phyloP scores from a whole-genome alignment of 2,888 invertebrate species.

The Sarcophaga rosellei region DNA sequence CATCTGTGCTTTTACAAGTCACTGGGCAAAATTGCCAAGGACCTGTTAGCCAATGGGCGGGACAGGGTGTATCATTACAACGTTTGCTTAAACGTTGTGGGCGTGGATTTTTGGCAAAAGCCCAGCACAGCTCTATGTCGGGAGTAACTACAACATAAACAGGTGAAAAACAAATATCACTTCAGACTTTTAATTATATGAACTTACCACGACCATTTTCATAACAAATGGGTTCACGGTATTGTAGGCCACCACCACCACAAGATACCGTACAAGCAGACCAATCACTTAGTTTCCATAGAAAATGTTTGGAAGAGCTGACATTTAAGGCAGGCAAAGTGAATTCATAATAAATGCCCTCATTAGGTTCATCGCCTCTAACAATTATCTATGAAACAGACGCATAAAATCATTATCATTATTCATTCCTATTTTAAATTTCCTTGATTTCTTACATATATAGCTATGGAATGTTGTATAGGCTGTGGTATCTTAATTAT shows the following conservation, averaged over 20 bases:
- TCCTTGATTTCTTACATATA: conserved; percentile 85
- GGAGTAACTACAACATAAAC: conserved; percentile 82
- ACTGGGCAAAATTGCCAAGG: conserved; percentile 92
- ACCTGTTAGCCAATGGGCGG: conserved; percentile 93
- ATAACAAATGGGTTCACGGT: conserved; percentile 82
- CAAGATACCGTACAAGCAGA: conserved; percentile 89
- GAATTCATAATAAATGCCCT: conserved; percentile 92
- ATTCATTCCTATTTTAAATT: not conserved
- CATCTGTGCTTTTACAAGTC: conserved; percentile 83
- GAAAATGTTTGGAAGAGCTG: conserved; percentile 84
- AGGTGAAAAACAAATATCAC: not conserved
- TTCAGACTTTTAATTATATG: not conserved
- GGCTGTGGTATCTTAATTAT: conserved; percentile 91
- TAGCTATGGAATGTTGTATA: conserved; percentile 88
- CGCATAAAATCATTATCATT: conserved; percentile 35
- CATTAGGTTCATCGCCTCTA: conserved; percentile 88
- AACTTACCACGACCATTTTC: conserved; percentile 81
- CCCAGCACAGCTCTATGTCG: conserved; percentile 84
- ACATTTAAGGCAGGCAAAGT: conserved; percentile 83
- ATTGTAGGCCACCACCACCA: conserved; percentile 88
- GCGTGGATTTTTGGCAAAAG: conserved; percentile 82
- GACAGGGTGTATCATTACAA: conserved; percentile 86
- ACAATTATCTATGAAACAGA: conserved; percentile 84
- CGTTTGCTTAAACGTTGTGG: conserved; percentile 85
- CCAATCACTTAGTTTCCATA: conserved; percentile 92